Base-by-base conservation (phyloP, 2,113 vertebrate species). In the Oryzias curvinotus region DNA sequence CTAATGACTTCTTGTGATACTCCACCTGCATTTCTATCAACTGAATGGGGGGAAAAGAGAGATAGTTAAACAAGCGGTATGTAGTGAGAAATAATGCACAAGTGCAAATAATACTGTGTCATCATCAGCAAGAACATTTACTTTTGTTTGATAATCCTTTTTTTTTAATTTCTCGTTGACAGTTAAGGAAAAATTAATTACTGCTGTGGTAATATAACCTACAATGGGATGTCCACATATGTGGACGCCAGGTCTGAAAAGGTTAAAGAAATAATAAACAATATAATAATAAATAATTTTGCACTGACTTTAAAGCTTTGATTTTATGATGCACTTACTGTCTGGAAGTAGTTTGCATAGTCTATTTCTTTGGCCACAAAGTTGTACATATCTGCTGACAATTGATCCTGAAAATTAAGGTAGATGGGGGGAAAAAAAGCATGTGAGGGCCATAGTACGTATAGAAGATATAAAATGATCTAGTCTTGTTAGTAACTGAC, bases 321-420 rank as follows among this genome's bases (percentile, higher is more conserved):
- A 18, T 7, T 0, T 49, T 43, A 36, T 5, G 26, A 72, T 7
- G n/a, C 47, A 85, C 95, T 97, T 89, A 96, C 97, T 13, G 92
- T 96, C 90, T 99, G 95, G 79, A 99, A 99, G 91, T 97, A 98
- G 91, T 95, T 98, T 97, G 96, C 96, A 97, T 99, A 99, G 95
- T 99, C 96, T 75, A 98, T 95, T 96, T 99, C 97, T 98, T 99
- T 98, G 96, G 97, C 97, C 96, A 98, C 93, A 71, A 99, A 99
- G 81, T 89, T 97, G 93, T 98, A 99, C 96, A 99, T 98, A 86
- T 99, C 97, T 59, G 97, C 97, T 12, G 97, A 98, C 75, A 98
- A 91, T 86, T 98, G 96, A 91, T 99, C 97, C 97, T 99, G 77
- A 55, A 84, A 68, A 68, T 76, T 46, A 76, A 49, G 73, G 52